Conservation (phyloP, 2,888 invertebrate genomes). For the Mycalesis mineus region DNA sequence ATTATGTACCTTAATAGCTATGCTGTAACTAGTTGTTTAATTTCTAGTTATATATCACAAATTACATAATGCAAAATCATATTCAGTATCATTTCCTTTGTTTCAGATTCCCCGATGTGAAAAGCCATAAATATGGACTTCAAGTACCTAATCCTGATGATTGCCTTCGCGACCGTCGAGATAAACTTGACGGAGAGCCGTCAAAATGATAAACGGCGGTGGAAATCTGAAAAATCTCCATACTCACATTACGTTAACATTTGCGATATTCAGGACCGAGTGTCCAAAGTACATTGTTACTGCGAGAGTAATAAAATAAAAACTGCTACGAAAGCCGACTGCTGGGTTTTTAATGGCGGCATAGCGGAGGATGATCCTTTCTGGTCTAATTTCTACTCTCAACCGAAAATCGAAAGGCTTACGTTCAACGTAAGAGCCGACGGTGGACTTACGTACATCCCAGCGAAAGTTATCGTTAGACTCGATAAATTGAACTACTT, state of each 20-base stretch:
- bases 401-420: slow-evolving; percentile 83
- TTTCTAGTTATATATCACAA: too few species aligned
- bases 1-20: too few species aligned
- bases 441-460: slow-evolving; percentile 83
- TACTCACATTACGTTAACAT: slow-evolving; percentile 74
- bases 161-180: slow-evolving; percentile 67
- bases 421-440: slow-evolving; percentile 84
- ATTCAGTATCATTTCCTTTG: slow-evolving; percentile 44
- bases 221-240: slow-evolving; percentile 63
- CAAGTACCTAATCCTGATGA: slow-evolving; percentile 70
- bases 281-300: slow-evolving; percentile 81
- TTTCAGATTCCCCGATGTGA: slow-evolving; percentile 65
- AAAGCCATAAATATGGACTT: slow-evolving; percentile 62
- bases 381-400: slow-evolving; percentile 86
- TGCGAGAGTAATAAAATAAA: slow-evolving; percentile 79
- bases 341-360: slow-evolving; percentile 85
- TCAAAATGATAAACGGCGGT: slow-evolving; percentile 68
- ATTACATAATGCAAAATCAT: neutral
- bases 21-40: too few species aligned
- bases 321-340: slow-evolving; percentile 84
- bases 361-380: slow-evolving; percentile 84
- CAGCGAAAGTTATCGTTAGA: slow-evolving; percentile 83
- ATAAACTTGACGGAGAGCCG: slow-evolving; percentile 71
- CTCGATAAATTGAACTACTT: slow-evolving; percentile 82
- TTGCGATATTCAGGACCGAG: slow-evolving; percentile 76